These are phyloP conservation scores for Sphenodon punctatus DNA, from an alignment of 2,797 vertebrate genomes.

Conservation along the genomic window DNA sequence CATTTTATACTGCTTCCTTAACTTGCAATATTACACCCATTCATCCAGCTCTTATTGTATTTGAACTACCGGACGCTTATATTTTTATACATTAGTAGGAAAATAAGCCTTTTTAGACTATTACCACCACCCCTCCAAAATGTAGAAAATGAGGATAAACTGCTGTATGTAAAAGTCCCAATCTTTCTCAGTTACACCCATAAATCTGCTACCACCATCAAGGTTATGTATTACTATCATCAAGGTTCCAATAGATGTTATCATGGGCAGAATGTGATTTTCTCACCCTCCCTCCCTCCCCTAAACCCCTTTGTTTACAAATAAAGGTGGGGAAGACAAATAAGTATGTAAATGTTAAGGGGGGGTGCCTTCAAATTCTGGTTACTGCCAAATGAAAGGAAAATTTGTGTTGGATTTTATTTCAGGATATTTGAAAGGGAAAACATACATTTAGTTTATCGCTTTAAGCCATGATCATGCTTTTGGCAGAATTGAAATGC, in stretches of 20 bases:
- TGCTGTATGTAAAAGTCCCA: neutral
- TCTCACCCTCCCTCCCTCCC: neutral
- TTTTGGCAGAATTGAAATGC: conserved; percentile 23
- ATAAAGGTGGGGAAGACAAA: neutral
- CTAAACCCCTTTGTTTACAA: neutral
- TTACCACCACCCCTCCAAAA: too few species aligned
- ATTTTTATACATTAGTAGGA: neutral
- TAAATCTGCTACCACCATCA: neutral
- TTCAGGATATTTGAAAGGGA: conserved; percentile 4
- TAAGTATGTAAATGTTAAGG: neutral
- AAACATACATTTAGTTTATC: conserved; percentile 37
- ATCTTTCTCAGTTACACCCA: neutral
- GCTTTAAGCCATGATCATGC: conserved; percentile 29
- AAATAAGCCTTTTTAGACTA: neutral
- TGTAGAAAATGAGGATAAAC: neutral
- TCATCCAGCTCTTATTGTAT: too few species aligned
- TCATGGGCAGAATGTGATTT: neutral
- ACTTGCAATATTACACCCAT: too few species aligned
- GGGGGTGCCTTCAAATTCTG: neutral
- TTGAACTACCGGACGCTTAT: neutral
- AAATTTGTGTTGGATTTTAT: neutral
- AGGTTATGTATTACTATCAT: neutral
- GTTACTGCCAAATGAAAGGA: neutral
- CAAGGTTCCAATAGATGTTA: neutral
- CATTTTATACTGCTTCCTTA: too few species aligned